Evolutionary conservation across 1,140 invertebrate genomes (phyloP).

Genomic region (Lanistes nyassanus): DNA sequence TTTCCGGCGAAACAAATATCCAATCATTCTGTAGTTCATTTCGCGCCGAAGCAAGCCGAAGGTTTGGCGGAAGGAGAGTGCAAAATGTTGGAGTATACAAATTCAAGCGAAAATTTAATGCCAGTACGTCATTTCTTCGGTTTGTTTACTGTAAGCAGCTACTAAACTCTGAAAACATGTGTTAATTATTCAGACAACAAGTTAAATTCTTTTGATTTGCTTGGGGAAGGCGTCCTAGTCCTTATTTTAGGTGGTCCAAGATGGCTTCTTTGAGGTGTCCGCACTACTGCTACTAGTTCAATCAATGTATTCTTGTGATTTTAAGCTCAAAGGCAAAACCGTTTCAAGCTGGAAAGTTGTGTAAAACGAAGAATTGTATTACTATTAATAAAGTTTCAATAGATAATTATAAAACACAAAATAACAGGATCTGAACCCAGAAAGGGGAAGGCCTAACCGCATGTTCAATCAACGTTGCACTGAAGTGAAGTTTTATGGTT

Average conservation of each 20-base stretch:
- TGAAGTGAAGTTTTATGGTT: too few species aligned
- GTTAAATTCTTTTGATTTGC: conserved; percentile 3
- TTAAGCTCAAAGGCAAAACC: background rate
- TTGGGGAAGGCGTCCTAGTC: background rate
- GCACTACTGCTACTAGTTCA: background rate
- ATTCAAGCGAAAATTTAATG: conserved; percentile 11
- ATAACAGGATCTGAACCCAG: too few species aligned
- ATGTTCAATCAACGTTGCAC: too few species aligned
- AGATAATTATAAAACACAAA: too few species aligned
- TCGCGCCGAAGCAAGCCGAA: conserved; percentile 23
- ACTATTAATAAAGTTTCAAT: too few species aligned
- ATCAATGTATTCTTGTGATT: background rate
- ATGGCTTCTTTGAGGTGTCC: background rate
- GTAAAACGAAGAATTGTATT: too few species aligned
- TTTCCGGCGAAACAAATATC: conserved; percentile 15
- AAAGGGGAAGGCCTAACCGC: too few species aligned
- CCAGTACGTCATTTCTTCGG: conserved; percentile 10
- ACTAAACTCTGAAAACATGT: background rate
- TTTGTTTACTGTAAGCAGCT: background rate
- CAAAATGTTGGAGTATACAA: conserved; percentile 17
- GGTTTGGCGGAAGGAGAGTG: conserved; percentile 26
- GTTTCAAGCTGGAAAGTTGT: too few species aligned
- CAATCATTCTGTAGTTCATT: conserved; percentile 17
- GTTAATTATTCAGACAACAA: background rate
- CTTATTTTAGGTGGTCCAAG: background rate